Conservation (phyloP, 1,140 invertebrate species). For the Cydia amplana region DNA sequence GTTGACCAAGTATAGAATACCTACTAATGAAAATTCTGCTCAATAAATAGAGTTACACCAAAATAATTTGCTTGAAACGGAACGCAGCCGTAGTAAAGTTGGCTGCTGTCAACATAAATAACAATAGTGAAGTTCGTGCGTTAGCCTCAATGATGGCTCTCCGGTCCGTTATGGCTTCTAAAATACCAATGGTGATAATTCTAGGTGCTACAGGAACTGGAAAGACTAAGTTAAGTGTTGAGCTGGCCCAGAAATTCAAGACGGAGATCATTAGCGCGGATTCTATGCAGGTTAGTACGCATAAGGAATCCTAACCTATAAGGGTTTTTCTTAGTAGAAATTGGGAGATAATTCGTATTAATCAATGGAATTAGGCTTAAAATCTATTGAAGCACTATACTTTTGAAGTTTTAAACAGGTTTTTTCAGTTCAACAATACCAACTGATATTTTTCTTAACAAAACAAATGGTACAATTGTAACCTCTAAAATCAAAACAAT, state of each 20-base stretch:
- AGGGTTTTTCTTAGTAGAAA: constrained; percentile 37
- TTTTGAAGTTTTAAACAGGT: neutral
- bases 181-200: constrained; percentile 91
- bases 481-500: neutral
- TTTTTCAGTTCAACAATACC: neutral
- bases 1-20: too few relatives aligned
- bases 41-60: too few relatives aligned
- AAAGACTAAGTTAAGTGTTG: constrained; percentile 97
- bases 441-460: neutral
- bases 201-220: constrained; percentile 97
- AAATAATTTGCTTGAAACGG: constrained; percentile 43
- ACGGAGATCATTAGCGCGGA: constrained; percentile 99
- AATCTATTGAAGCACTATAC: neutral
- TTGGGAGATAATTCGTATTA: neutral
- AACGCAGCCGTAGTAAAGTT: constrained; percentile 36
- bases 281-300: constrained; percentile 95
- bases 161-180: constrained; percentile 61
- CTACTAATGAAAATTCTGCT: too few relatives aligned
- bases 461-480: neutral
- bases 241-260: constrained; percentile 91
- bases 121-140: constrained; percentile 70
- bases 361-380: neutral
- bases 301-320: constrained; percentile 59
- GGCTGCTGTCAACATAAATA: constrained; percentile 45
- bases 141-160: constrained; percentile 63